Conservation (phyloP, 2,888 invertebrate genomes). For the Noctua pronuba region DNA sequence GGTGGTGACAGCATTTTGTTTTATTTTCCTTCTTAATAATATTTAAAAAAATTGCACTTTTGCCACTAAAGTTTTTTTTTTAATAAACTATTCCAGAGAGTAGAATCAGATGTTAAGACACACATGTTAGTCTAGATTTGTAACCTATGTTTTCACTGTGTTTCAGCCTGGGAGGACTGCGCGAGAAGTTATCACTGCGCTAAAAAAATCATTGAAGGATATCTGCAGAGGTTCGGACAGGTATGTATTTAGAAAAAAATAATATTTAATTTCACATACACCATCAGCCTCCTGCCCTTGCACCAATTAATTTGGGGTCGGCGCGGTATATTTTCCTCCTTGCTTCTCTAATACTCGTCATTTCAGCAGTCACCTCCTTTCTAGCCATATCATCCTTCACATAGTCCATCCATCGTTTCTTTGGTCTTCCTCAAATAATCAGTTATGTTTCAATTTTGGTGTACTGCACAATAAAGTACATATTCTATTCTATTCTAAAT, state of each 20-base stretch:
- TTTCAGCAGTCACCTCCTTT: background rate
- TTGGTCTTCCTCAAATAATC: too few relatives aligned
- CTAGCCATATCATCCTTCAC: too few relatives aligned
- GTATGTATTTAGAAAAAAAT: slow-evolving; percentile 73
- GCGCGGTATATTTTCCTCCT: background rate
- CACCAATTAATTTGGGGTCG: background rate
- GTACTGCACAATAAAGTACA: too few relatives aligned
- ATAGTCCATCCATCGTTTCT: too few relatives aligned
- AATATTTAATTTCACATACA: background rate
- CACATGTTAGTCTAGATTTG: background rate
- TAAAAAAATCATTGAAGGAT: slow-evolving; percentile 89
- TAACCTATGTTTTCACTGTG: background rate
- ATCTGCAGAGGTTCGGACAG: slow-evolving; percentile 90
- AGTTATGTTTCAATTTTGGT: too few relatives aligned
- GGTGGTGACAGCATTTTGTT: too few relatives aligned
- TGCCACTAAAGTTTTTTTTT: too few relatives aligned
- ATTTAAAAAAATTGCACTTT: too few relatives aligned
- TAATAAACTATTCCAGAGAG: too few relatives aligned
- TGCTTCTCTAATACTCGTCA: background rate
- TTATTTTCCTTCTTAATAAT: too few relatives aligned
- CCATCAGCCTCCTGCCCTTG: background rate
- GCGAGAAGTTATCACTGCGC: slow-evolving; percentile 90
- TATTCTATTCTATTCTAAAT: too few relatives aligned
- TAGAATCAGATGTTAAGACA: background rate
- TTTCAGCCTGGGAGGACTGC: slow-evolving; percentile 92